Evolutionary conservation across 2,888 invertebrate genomes (phyloP).

Genomic region (Eubasilissa splendida): DNA sequence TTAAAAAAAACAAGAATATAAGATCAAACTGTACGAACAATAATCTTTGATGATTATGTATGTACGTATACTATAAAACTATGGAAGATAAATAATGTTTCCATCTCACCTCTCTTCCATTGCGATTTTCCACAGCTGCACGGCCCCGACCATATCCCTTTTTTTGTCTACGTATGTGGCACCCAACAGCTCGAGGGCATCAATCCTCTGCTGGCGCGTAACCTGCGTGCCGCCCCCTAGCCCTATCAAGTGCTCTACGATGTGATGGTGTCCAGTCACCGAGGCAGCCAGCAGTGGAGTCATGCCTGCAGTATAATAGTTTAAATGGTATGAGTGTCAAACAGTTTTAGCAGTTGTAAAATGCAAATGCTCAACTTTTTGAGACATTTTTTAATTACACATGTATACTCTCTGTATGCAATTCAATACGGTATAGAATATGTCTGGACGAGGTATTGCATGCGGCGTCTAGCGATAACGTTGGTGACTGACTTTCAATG

Average conservation of each 20-base stretch:
- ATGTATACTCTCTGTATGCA: too few species aligned
- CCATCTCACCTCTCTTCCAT: constrained; percentile 84
- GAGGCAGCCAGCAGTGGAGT: constrained; percentile 95
- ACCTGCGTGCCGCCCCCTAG: constrained; percentile 80
- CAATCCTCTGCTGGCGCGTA: constrained; percentile 84
- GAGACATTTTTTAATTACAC: too few species aligned
- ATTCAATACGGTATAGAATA: too few species aligned
- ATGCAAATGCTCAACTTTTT: too few species aligned
- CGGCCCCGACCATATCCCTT: constrained; percentile 92
- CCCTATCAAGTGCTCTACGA: constrained; percentile 92
- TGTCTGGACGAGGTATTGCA: too few species aligned
- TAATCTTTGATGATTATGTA: background rate
- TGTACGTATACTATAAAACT: background rate
- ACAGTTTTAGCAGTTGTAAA: too few species aligned
- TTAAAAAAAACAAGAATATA: background rate
- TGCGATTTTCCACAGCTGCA: constrained; percentile 91
- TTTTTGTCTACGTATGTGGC: constrained; percentile 98
- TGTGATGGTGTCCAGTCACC: constrained; percentile 92
- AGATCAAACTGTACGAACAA: background rate
- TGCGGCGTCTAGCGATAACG: too few species aligned
- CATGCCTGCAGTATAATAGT: constrained; percentile 77
- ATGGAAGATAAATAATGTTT: background rate
- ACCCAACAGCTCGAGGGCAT: constrained; percentile 92
- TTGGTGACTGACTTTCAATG: too few species aligned
- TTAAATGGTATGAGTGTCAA: too few species aligned